Conservation (phyloP, 1,140 invertebrate species). For the Branchinecta lindahli region DNA sequence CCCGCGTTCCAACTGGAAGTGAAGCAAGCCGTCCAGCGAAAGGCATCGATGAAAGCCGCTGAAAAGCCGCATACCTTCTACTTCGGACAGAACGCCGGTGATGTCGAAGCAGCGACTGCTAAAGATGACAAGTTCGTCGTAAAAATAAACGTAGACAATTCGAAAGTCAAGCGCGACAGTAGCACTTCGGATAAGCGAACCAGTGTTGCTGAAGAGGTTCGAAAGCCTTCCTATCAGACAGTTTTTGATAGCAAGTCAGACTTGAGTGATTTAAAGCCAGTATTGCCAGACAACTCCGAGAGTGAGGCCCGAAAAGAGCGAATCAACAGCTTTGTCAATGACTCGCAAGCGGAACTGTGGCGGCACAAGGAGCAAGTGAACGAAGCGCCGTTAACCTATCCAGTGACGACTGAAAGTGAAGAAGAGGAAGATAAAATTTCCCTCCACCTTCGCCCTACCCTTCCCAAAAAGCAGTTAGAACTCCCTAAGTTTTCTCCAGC, state of each 20-base stretch:
- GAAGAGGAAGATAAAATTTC: constrained; percentile 38
- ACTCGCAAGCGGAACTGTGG: background rate
- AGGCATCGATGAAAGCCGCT: background rate
- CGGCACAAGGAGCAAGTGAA: background rate
- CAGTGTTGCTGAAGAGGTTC: background rate
- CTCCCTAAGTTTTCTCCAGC: constrained; percentile 61
- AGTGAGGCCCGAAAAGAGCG: background rate
- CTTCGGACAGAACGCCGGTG: constrained; percentile 17
- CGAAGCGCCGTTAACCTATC: background rate
- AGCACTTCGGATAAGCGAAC: background rate
- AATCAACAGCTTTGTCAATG: constrained; percentile 3
- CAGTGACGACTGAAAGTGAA: constrained; percentile 9
- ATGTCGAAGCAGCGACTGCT: background rate
- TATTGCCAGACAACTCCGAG: background rate
- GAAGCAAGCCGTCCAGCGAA: constrained; percentile 8
- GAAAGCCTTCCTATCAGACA: too few relatives aligned
- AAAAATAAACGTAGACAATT: background rate
- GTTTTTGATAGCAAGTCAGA: background rate
- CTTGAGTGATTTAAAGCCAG: background rate
- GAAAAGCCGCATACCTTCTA: constrained; percentile 18
- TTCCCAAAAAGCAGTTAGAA: constrained; percentile 55
- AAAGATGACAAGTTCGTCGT: background rate
- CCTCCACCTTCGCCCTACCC: constrained; percentile 50
- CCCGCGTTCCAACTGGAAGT: constrained; percentile 13
- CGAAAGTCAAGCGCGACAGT: background rate